A percentile compares a stretch with the other conserved stretches of the same genome.
Evolutionary conservation across 2,797 vertebrate genomes (phyloP).

Genomic region (Myotis vivesi): DNA sequence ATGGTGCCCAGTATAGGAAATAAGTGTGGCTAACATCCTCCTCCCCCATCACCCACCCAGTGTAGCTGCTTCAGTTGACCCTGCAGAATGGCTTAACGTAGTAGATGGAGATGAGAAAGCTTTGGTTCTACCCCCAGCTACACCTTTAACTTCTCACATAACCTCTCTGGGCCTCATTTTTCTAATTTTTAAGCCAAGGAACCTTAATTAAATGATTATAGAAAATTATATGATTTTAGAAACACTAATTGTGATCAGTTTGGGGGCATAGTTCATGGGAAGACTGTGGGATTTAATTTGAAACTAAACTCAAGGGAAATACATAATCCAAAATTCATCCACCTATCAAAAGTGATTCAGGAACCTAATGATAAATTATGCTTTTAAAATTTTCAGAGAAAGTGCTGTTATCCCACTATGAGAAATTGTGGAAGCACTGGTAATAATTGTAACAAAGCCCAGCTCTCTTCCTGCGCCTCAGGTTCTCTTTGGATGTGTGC

Average conservation of each 20-base stretch:
- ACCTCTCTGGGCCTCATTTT: not conserved
- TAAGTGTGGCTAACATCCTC: not conserved
- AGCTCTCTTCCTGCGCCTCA: not conserved
- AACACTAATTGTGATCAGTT: not conserved
- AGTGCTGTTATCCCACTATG: not conserved
- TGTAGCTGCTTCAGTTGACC: not conserved
- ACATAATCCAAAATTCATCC: not conserved
- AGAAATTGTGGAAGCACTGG: not conserved
- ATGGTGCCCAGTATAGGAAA: slow-evolving; percentile 3
- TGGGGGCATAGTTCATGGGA: not conserved
- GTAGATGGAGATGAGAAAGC: not conserved
- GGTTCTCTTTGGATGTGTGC: not conserved
- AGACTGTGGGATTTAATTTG: not conserved
- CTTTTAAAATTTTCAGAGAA: not conserved
- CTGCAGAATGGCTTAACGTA: not conserved
- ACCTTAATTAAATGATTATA: not conserved
- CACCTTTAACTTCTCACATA: not conserved
- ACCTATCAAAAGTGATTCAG: not conserved
- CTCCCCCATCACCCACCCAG: too few relatives aligned
- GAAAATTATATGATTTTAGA: not conserved
- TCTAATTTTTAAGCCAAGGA: not conserved
- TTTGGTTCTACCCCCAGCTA: not conserved
- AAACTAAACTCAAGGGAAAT: not conserved
- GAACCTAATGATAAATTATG: not conserved
- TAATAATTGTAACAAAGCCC: not conserved